A percentile compares a stretch with the other conserved stretches of the same genome.
Evolutionary conservation across 2,888 invertebrate species (phyloP).

Genomic region (Flabesymbios commensalis): DNA sequence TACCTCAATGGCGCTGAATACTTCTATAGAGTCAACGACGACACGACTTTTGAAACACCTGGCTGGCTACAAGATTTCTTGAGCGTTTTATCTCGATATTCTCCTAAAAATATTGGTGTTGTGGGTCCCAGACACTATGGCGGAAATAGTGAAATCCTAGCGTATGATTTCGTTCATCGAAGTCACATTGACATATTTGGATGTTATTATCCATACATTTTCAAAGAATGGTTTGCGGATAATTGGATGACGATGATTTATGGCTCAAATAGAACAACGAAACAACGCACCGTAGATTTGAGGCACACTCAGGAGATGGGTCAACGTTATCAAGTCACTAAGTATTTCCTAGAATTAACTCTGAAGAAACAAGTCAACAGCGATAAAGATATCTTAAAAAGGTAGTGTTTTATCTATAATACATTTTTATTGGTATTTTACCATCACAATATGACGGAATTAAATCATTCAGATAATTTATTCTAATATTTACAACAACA

Average conservation of each 20-base stretch:
- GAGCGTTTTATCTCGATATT: conserved; percentile 11
- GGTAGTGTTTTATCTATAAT: too few relatives aligned
- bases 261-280: conserved; percentile 17
- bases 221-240: conserved; percentile 33
- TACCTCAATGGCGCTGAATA: conserved; percentile 32
- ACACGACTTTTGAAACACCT: conserved; percentile 21
- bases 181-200: conserved; percentile 34
- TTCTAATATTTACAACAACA: too few relatives aligned
- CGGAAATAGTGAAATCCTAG: conserved; percentile 31
- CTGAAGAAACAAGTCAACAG: too few relatives aligned
- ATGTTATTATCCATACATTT: conserved; percentile 28
- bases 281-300: conserved; percentile 19
- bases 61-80: conserved; percentile 28
- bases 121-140: conserved; percentile 34
- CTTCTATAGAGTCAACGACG: conserved; percentile 34
- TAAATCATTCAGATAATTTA: too few relatives aligned
- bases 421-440: too few relatives aligned
- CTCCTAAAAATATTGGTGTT: conserved; percentile 34
- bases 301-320: conserved; percentile 24
- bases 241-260: conserved; percentile 28
- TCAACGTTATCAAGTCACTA: conserved; percentile 21
- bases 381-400: too few relatives aligned
- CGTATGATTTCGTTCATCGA: conserved; percentile 36
- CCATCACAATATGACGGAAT: too few relatives aligned
- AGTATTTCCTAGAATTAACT: too few relatives aligned